phyloP scores from a whole-genome alignment of 2,888 invertebrate species.

The Andricus curvator region DNA sequence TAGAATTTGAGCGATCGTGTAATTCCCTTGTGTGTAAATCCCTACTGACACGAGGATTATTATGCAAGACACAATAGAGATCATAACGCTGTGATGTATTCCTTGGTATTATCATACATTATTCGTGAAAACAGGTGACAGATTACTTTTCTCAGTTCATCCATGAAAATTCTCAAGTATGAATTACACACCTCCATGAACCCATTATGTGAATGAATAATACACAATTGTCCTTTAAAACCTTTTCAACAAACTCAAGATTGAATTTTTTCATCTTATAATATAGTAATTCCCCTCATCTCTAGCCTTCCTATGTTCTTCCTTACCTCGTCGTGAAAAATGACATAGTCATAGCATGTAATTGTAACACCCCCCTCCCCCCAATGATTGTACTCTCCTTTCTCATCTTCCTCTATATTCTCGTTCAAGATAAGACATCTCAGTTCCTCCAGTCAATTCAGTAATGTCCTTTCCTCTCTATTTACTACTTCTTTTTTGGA shows the following conservation, averaged over 20 bases:
- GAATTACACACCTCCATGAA: background rate
- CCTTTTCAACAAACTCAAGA: background rate
- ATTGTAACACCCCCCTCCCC: too few relatives aligned
- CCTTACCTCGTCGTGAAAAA: too few relatives aligned
- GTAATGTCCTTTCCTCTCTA: too few relatives aligned
- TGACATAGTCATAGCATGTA: too few relatives aligned
- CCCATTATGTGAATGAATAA: background rate
- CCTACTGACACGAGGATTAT: constrained; percentile 35
- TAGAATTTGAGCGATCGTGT: constrained; percentile 21
- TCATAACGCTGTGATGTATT: constrained; percentile 29
- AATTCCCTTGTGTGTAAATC: constrained; percentile 26
- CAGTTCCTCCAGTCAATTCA: too few relatives aligned
- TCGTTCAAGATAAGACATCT: too few relatives aligned
- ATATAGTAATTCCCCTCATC: too few relatives aligned
- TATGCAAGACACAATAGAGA: constrained; percentile 34
- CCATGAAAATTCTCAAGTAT: background rate
- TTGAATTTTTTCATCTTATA: too few relatives aligned
- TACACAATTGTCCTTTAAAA: background rate
- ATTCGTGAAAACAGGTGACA: constrained; percentile 23
- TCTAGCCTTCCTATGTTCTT: too few relatives aligned
- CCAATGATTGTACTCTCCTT: too few relatives aligned
- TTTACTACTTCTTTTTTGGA: too few relatives aligned
- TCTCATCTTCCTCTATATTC: too few relatives aligned
- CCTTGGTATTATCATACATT: constrained; percentile 29
- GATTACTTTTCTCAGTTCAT: constrained; percentile 21